Conservation (phyloP, 2,888 invertebrate genomes). For the Heliconius erato region DNA sequence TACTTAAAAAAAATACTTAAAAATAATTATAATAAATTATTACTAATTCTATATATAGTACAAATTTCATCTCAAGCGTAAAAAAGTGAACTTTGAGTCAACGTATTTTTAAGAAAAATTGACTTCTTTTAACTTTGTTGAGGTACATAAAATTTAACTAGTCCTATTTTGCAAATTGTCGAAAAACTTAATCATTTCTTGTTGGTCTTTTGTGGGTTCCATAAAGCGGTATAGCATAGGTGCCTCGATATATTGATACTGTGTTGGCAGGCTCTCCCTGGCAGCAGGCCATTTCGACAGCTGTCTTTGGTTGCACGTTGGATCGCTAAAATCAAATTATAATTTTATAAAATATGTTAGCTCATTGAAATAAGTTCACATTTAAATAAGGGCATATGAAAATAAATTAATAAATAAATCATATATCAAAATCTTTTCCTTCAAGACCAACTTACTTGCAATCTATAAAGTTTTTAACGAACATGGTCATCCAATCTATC, state of each 20-base stretch:
- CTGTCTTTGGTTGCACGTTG: conserved; percentile 57
- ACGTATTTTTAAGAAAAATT: neutral
- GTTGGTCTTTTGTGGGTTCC: conserved; percentile 56
- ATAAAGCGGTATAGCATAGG: conserved; percentile 53
- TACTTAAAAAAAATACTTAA: neutral
- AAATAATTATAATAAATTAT: conserved; percentile 21
- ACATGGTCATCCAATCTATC: conserved; percentile 67
- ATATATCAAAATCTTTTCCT: neutral
- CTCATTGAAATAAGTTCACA: neutral
- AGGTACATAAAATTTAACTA: conserved; percentile 47
- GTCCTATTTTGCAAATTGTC: conserved; percentile 55
- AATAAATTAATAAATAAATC: neutral
- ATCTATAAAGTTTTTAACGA: conserved; percentile 67
- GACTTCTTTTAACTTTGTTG: neutral
- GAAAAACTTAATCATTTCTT: conserved; percentile 64
- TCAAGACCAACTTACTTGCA: conserved; percentile 63
- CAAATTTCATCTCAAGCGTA: neutral
- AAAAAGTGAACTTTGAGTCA: neutral
- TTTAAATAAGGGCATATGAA: neutral
- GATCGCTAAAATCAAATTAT: conserved; percentile 62
- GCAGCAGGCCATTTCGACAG: conserved; percentile 62
- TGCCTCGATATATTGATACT: conserved; percentile 63
- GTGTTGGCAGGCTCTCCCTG: conserved; percentile 46
- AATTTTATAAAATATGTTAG: neutral
- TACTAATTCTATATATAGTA: neutral